Base-by-base conservation (phyloP, 1,140 invertebrate genomes). In the Neodiprion virginianus region DNA sequence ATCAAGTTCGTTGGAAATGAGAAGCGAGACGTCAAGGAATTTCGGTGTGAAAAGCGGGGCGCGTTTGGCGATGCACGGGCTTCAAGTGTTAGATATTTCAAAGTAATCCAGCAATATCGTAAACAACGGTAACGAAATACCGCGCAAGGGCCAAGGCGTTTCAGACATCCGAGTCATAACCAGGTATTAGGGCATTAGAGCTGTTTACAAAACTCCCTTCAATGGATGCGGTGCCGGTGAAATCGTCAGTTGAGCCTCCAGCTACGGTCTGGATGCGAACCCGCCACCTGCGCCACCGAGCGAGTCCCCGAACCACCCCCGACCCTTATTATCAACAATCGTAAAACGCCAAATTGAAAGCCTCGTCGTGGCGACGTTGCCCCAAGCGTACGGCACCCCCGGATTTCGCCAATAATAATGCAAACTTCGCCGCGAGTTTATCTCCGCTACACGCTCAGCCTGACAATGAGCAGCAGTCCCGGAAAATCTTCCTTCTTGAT, bases 31-130 rank as follows among this genome's bases (percentile, higher is more conserved):
- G 28, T 40, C 28, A 40, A 40, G 28, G 28, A 40, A 40, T 40
- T 40, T 40, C 28, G 28, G 28, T 40, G 28, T 40, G 28, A 40
- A 40, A 40, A 40, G 28, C 28, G 28, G 28, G 28, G 28, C 28
- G 28, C 28, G 28, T 40, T 40, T 3, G 2, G 28, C 28, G 5
- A 2, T 5, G 28, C 5, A 17, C 11, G n/a, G 5, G 53, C 83
- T 88, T 82, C 85, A 79, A 88, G 86, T 89, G 87, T 88, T 82
- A 88, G 88, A 88, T 88, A 88, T 88, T 87, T 84, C 79, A 83
- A 86, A 86, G 84, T 88, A 88, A 88, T 88, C 87, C 86, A 82
- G 85, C 87, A 88, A 88, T 88, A 88, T 88, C 87, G 84, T 88
- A 88, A 88, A 88, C 85, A 88, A 88, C 72, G 76, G 28, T 40